Evolutionary conservation across 2,888 invertebrate genomes (phyloP).

Genomic region (Artemia sinica): DNA sequence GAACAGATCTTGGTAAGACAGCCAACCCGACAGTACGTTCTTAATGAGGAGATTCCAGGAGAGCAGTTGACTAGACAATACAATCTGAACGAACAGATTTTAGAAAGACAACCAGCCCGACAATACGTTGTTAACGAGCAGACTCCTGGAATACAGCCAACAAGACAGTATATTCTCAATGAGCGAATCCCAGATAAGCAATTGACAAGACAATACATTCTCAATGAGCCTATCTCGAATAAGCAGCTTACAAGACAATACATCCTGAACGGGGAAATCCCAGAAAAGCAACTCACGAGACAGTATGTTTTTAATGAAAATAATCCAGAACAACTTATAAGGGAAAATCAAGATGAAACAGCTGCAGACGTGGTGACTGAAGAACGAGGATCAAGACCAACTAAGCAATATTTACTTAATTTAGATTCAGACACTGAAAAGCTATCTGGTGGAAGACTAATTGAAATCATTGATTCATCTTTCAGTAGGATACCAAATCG

Average conservation of each 20-base stretch:
- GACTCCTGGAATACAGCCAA: background rate
- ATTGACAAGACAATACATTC: slow-evolving; percentile 3
- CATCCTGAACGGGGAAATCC: background rate
- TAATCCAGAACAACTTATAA: too few relatives aligned
- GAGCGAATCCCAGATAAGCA: background rate
- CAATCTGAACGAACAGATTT: background rate
- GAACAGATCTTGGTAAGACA: background rate
- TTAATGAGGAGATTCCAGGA: background rate
- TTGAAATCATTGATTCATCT: too few relatives aligned
- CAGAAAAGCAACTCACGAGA: background rate
- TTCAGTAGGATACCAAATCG: background rate
- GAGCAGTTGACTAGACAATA: background rate
- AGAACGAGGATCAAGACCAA: background rate
- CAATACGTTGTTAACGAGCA: background rate
- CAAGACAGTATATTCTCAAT: background rate
- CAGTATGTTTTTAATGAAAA: background rate
- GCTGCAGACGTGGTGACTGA: background rate
- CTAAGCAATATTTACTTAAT: background rate
- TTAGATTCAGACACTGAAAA: too few relatives aligned
- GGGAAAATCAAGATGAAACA: background rate
- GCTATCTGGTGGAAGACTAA: too few relatives aligned
- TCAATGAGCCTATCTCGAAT: background rate
- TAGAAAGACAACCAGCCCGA: background rate
- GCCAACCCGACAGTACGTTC: background rate
- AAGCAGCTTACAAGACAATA: background rate